These are phyloP conservation scores for Sipha maydis DNA, from an alignment of 2,888 invertebrate species.

Conservation along the genomic window DNA sequence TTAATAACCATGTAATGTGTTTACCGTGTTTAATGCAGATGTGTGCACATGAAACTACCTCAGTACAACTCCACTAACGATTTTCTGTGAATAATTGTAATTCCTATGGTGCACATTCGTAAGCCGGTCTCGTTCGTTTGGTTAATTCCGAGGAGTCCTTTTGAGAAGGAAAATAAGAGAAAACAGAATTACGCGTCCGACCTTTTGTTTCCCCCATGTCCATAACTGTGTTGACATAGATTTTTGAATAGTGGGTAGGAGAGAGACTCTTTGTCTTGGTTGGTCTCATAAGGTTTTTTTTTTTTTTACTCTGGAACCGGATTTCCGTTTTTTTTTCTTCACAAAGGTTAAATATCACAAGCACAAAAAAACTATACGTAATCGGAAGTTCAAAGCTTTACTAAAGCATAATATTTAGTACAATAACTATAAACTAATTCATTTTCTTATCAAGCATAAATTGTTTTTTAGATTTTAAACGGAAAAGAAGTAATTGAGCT, in stretches of 20 bases:
- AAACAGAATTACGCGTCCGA: conserved; percentile 36
- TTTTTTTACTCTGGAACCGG: not conserved
- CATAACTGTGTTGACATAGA: conserved; percentile 3
- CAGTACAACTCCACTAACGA: not conserved
- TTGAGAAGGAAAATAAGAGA: conserved; percentile 5
- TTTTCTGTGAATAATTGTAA: conserved; percentile 38
- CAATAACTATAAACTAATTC: not conserved
- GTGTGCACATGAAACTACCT: not conserved
- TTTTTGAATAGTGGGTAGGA: not conserved
- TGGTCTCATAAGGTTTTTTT: not conserved
- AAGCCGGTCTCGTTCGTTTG: conserved; percentile 24
- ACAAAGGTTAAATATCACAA: not conserved
- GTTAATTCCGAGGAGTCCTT: conserved; percentile 14
- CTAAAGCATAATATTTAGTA: not conserved
- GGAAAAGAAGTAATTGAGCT: not conserved
- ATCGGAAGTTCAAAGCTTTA: not conserved
- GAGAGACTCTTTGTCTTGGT: not conserved
- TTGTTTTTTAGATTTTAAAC: not conserved
- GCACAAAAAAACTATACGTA: not conserved
- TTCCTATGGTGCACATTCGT: conserved; percentile 22
- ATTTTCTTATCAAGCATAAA: not conserved
- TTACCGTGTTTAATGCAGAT: not conserved
- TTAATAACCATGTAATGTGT: not conserved
- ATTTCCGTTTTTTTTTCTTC: not conserved
- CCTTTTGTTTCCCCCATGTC: not conserved